Percentiles rank a stretch among this genome's conserved stretches.
phyloP scores from a whole-genome alignment of 2,113 vertebrate species.

The Crotalus horridus region DNA sequence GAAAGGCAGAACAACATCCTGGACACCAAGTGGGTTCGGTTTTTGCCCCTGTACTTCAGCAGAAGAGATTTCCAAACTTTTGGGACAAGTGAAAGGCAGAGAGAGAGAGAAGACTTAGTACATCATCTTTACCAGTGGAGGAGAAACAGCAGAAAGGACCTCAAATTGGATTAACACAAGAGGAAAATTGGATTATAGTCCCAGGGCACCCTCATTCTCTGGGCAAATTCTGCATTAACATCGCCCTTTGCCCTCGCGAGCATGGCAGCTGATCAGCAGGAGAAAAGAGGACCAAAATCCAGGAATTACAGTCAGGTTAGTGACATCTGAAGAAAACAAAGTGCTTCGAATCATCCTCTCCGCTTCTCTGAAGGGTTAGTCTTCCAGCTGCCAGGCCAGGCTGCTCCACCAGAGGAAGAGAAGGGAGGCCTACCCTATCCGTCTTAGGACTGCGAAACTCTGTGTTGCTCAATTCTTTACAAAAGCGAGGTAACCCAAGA shows the following conservation, averaged over 20 bases:
- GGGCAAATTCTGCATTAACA: neutral
- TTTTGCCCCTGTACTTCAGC: neutral
- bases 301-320: conserved; percentile 4
- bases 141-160: no score
- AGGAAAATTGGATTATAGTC: neutral
- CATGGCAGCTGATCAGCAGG: neutral
- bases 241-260: neutral
- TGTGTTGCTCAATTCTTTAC: neutral
- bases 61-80: neutral
- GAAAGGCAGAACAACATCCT: neutral
- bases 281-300: neutral
- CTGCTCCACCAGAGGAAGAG: neutral
- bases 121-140: neutral
- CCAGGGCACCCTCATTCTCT: neutral
- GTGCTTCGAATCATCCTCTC: neutral
- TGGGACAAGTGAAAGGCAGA: neutral
- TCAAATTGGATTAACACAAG: neutral
- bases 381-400: neutral
- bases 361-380: neutral
- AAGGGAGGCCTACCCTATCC: neutral
- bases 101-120: neutral
- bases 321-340: neutral
- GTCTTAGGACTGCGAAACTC: conserved; percentile 61
- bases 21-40: neutral
- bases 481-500: neutral